These are phyloP conservation scores for Gobius niger DNA, from an alignment of 2,113 vertebrate species.

Conservation along the genomic window DNA sequence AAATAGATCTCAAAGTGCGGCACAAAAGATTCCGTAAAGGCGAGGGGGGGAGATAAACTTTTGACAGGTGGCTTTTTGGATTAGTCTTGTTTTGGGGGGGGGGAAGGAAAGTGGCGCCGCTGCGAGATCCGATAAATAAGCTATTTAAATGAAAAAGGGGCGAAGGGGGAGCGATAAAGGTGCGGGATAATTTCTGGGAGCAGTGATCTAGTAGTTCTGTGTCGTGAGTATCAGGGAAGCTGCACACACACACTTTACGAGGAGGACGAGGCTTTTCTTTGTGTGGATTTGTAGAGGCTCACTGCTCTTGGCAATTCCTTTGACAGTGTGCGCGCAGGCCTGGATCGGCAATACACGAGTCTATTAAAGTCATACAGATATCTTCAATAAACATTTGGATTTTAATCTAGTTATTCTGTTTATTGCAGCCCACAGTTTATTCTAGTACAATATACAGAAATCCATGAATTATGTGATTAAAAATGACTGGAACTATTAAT, in stretches of 20 bases:
- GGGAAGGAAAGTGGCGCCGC: slow-evolving; percentile 2
- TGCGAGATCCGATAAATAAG: slow-evolving; percentile 68
- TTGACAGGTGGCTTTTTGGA: slow-evolving; percentile 70
- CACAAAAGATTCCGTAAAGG: slow-evolving; percentile 65
- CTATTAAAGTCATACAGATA: slow-evolving; percentile 24
- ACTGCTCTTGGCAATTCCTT: slow-evolving; percentile 66
- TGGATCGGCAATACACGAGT: slow-evolving; percentile 16
- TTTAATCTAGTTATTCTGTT: too few species aligned
- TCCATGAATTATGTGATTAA: too few species aligned
- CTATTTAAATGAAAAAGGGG: slow-evolving; percentile 65
- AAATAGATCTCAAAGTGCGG: slow-evolving; percentile 71
- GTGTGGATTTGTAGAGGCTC: slow-evolving; percentile 67
- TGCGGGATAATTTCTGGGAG: slow-evolving; percentile 62
- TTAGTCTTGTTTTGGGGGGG: slow-evolving; percentile 66
- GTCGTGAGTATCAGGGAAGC: slow-evolving; percentile 67
- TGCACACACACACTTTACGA: slow-evolving; percentile 46
- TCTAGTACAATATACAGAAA: too few species aligned
- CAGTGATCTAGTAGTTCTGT: slow-evolving; percentile 60
- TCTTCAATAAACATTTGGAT: too few species aligned
- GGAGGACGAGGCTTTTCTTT: slow-evolving; percentile 54
- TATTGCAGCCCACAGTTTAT: too few species aligned
- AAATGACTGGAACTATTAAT: too few species aligned
- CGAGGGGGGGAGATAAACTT: slow-evolving; percentile 60
- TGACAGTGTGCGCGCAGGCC: slow-evolving; percentile 9
- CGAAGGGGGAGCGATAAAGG: slow-evolving; percentile 60